Evolutionary conservation across 2,888 invertebrate genomes (phyloP), one percentile per base, ranked within the genome.

Genomic region (Xestia ashworthii): DNA sequence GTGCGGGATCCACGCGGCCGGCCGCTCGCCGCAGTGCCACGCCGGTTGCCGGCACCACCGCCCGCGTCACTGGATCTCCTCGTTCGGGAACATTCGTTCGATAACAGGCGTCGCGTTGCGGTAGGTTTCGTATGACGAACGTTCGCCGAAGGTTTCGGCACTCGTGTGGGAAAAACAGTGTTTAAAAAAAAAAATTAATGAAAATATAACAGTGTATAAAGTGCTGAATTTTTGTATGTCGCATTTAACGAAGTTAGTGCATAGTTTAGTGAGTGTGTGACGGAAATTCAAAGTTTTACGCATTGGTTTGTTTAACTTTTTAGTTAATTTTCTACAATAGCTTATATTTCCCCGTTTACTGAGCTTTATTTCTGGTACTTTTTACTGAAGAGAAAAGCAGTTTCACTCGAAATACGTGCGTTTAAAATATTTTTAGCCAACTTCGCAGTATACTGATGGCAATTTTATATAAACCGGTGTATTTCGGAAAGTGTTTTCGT

Each of bases 11-110:
- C 95, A 95, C 95, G 95, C 95, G 94, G 95, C 92, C 94, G 92
- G 93, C 91, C 92, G 93, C 93, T 92, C 91, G 91, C 95, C 96
- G 95, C 96, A 95, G 95, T 95, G 95, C 94, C 94, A 94, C 93
- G 96, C 94, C 95, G 95, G 90, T 91, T 92, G 94, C 94, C 95
- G 95, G 94, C 94, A 86, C 83, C 85, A 88, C 79, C 90, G 92
- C 93, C 83, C 94, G 96, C 91, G 92, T 92, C 82, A 78, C 82
- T 85, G 86, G 84, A 80, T 84, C 84, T 87, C 81, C 80, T 76
- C 73, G 73, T 89, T 90, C 87, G 85, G 86, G 89, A 90, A 86
- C 78, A 80, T 91, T 91, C 92, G 90, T 89, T 88, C 92, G 92
- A 90, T 93, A 93, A 93, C 91, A 89, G 90, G 88, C 92, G 92